These are phyloP conservation scores for Phaenicophaeus curvirostris DNA, from an alignment of 2,797 vertebrate genomes.

Conservation along the genomic window DNA sequence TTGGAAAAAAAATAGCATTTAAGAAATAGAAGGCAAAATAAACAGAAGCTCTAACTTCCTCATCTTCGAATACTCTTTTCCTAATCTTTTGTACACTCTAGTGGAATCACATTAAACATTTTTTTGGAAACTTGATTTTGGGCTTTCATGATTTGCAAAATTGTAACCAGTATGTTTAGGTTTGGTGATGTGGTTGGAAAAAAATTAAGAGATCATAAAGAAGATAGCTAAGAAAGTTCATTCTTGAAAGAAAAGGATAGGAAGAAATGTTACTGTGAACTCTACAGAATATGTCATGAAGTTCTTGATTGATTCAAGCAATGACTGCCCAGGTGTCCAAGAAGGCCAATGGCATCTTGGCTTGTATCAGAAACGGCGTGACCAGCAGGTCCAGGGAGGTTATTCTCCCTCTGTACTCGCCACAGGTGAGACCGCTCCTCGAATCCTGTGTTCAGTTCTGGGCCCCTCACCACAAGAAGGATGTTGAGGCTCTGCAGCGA, in stretches of 20 bases:
- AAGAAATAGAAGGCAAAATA: background rate
- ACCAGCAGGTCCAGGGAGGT: too few relatives aligned
- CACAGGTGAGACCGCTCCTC: too few relatives aligned
- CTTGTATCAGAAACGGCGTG: too few relatives aligned
- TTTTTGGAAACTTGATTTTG: background rate
- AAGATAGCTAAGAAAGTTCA: background rate
- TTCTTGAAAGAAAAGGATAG: background rate
- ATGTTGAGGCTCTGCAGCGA: too few relatives aligned
- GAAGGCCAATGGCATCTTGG: too few relatives aligned
- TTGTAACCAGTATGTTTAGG: background rate
- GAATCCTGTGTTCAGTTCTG: too few relatives aligned
- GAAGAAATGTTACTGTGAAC: background rate
- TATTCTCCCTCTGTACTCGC: too few relatives aligned
- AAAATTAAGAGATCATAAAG: background rate
- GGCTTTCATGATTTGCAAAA: background rate
- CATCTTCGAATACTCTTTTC: background rate
- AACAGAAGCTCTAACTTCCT: background rate
- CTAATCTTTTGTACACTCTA: background rate
- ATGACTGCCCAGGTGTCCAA: too few relatives aligned
- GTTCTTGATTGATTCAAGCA: background rate
- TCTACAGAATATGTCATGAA: conserved; percentile 11
- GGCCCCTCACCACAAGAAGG: too few relatives aligned
- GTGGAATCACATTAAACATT: background rate
- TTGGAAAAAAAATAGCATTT: background rate
- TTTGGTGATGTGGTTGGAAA: background rate